phyloP scores from a whole-genome alignment of 2,888 invertebrate genomes.

The Tipula unca region DNA sequence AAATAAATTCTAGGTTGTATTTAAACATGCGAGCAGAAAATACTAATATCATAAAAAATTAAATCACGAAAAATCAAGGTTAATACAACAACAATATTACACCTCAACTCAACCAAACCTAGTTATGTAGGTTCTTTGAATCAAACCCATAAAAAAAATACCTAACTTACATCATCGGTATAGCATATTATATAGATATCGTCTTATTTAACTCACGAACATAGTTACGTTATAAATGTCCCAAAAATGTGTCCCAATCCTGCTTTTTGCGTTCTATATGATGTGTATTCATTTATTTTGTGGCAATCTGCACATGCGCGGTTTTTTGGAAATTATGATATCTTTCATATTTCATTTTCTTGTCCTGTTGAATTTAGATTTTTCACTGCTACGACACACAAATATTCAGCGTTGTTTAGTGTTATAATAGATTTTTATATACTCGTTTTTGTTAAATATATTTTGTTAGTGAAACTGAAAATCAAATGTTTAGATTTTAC shows the following conservation, averaged over 20 bases:
- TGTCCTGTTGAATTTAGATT: not conserved
- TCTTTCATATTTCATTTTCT: not conserved
- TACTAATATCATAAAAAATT: not conserved
- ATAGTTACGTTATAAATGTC: not conserved
- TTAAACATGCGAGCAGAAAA: not conserved
- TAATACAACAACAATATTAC: not conserved
- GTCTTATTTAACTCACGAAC: not conserved
- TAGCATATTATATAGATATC: not conserved
- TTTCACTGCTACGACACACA: not conserved
- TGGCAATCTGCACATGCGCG: not conserved
- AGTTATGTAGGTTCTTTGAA: not conserved
- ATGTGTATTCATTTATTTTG: not conserved
- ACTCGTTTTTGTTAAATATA: not conserved
- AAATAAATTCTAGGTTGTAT: too few species aligned
- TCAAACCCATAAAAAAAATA: not conserved
- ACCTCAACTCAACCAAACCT: not conserved
- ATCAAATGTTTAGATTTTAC: not conserved
- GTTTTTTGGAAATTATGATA: not conserved
- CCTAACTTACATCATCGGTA: not conserved
- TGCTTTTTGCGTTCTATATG: not conserved
- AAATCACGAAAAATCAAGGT: not conserved
- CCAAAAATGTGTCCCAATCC: not conserved
- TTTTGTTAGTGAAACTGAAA: not conserved
- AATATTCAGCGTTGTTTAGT: not conserved
- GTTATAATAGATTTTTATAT: not conserved